Evolutionary conservation across 2,888 invertebrate species (phyloP), one percentile per base, ranked within the genome.

Genomic region (Amaurobius ferox): DNA sequence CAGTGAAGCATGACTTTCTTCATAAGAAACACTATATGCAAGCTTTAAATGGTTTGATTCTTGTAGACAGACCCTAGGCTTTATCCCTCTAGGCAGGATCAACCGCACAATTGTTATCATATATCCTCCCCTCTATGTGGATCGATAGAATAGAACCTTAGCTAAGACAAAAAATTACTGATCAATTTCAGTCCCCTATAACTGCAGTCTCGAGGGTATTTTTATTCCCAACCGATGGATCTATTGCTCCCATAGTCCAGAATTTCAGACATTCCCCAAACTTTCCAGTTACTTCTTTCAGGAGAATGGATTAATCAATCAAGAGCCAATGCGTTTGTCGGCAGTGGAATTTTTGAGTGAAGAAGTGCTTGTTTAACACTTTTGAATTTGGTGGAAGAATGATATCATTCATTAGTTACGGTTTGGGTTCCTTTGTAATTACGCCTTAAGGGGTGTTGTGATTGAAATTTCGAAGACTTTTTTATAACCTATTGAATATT

Each of bases 131-230:
- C 35, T 23, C 55, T 30, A 16, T 40, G 0, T 2, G 19, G 28
- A 83, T 83, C 76, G 71, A 76, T 83, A 64, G 29, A 19, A 40
- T 26, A 40, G 44, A 77, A 62, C 35, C 48, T 76, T 29, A 61
- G 30, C 61, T 78, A 78, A 78, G 67, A 85, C 72, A 77, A 85
- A 76, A 85, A 78, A n/a, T 28, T 1, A 28, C 26, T 66, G 67
- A 85, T 85, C 85, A 78, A 85, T 85, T 66, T 32, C 7, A 72
- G 62, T 40, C 55, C 83, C 39, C 30, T 73, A 68, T 74, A 72
- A 81, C 77, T 39, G 48, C 48, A 19, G 48, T 78, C 68, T 61
- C 78, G n/a, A 26, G 64, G 61, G 77, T 29, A 66, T 78, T 85
- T 85, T 85, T 68, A 66, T 73, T 78, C 44, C 39, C 72, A 28